A percentile compares a stretch with the other conserved stretches of the same genome.
Evolutionary conservation across 2,113 vertebrate species (phyloP).

Genomic region (Bostrychus sinensis): DNA sequence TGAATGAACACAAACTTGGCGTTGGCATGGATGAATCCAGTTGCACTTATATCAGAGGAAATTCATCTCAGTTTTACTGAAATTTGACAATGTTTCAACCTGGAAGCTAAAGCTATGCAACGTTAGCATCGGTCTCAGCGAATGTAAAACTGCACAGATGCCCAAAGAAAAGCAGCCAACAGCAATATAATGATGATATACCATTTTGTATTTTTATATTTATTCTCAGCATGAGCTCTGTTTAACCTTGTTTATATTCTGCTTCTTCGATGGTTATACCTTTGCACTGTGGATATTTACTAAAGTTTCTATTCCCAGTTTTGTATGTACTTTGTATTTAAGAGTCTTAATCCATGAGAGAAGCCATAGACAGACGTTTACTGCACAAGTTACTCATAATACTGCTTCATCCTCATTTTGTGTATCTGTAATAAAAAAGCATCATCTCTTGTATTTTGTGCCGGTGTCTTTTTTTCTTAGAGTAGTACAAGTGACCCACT

Average conservation of each 20-base stretch:
- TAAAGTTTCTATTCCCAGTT: constrained; percentile 30
- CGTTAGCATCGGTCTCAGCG: constrained; percentile 32
- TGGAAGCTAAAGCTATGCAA: constrained; percentile 65
- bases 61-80: constrained; percentile 60
- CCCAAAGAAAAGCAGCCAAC: constrained; percentile 54
- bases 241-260: constrained; percentile 59
- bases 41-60: constrained; percentile 22
- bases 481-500: too few relatives aligned
- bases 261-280: constrained; percentile 36
- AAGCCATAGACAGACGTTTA: constrained; percentile 62
- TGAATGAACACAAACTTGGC: background rate
- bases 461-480: background rate
- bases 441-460: constrained; percentile 35
- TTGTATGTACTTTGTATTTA: constrained; percentile 73
- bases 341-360: constrained; percentile 64
- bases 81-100: constrained; percentile 44
- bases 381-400: constrained; percentile 30
- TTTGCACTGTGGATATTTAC: constrained; percentile 46
- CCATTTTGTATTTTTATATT: constrained; percentile 66
- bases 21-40: constrained; percentile 13
- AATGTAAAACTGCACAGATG: constrained; percentile 61
- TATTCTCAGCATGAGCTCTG: constrained; percentile 71
- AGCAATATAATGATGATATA: constrained; percentile 62
- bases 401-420: constrained; percentile 54
- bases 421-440: constrained; percentile 67